A percentile compares a stretch with the other conserved stretches of the same genome.
These are phyloP conservation scores for Uromys caudimaculatus DNA, from an alignment of 2,797 vertebrate species.

Conservation along the genomic window DNA sequence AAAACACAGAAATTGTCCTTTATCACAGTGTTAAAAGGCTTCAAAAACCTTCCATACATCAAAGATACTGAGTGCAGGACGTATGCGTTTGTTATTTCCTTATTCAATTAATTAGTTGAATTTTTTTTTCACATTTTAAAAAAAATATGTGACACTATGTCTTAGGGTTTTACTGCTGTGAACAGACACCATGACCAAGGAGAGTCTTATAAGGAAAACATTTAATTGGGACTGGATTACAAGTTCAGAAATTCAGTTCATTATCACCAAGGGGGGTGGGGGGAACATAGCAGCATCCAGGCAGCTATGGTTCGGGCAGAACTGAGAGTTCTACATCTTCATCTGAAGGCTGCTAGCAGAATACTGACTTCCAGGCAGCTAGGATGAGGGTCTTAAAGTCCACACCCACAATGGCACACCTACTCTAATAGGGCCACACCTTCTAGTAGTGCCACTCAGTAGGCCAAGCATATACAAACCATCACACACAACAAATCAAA, in stretches of 20 bases:
- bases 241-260: not conserved
- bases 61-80: not conserved
- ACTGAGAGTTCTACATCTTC: not conserved
- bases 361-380: not conserved
- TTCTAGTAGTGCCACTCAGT: not conserved
- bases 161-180: not conserved
- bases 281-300: not conserved
- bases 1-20: not conserved
- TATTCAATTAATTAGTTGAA: not conserved
- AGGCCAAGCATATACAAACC: not conserved
- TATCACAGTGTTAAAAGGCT: not conserved
- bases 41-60: not conserved
- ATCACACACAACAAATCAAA: not conserved
- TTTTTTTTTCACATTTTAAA: not conserved
- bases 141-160: not conserved
- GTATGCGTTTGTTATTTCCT: not conserved
- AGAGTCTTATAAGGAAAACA: not conserved
- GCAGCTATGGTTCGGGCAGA: not conserved
- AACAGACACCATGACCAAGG: not conserved
- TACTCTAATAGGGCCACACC: not conserved
- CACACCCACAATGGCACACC: not conserved
- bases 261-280: not conserved
- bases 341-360: not conserved
- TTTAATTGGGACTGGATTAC: not conserved
- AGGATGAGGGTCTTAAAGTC: not conserved